Base-by-base conservation (phyloP, 2,888 invertebrate species). In the Tenthredo livida region DNA sequence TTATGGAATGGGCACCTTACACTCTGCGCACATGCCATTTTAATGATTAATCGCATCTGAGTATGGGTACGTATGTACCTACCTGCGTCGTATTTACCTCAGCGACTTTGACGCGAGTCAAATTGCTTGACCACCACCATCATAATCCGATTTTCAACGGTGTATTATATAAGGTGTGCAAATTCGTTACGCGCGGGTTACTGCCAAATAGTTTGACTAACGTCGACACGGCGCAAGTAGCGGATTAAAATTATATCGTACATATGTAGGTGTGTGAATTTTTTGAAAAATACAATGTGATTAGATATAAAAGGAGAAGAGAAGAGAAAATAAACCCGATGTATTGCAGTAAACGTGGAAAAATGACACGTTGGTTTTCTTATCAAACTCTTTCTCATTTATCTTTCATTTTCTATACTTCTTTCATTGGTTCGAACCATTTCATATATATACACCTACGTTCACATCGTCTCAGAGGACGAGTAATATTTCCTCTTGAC, bases 401-500 rank as follows among this genome's bases (percentile, higher is more conserved):
- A 43, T 43, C 25, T 12, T 43, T 43, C 10, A 43, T 73, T 43
- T 73, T 73, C 72, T 21, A 17, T 40, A 33, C 17, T 29, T 43
- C 43, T 73, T 73, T 72, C 25, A 43, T 73, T 40, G 40, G 40
- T 43, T 70, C 1, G 12, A 21, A 73, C 72, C 72, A 21, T 78
- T 78, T 78, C 58, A 58, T 37, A 58, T 33, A 33, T 33, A 33
- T 33, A 33, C 4, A 29, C 2, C 1, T 78, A 1, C 58, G 58
- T 58, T 6, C 9, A 4, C n/a, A 5, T n/a, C 58, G 9, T 47
- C 58, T 78, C 58, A 3, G 40, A 78, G 54, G 50, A 61, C 54
- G 78, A 61, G 77, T 78, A 58, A 78, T 78, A 78, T 78, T 78
- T 78, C 40, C 78, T 78, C 61, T 78, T 78, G 58, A 78, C 58